Evolutionary conservation across 2,888 invertebrate genomes (phyloP).

Genomic region (Netelia melanura): DNA sequence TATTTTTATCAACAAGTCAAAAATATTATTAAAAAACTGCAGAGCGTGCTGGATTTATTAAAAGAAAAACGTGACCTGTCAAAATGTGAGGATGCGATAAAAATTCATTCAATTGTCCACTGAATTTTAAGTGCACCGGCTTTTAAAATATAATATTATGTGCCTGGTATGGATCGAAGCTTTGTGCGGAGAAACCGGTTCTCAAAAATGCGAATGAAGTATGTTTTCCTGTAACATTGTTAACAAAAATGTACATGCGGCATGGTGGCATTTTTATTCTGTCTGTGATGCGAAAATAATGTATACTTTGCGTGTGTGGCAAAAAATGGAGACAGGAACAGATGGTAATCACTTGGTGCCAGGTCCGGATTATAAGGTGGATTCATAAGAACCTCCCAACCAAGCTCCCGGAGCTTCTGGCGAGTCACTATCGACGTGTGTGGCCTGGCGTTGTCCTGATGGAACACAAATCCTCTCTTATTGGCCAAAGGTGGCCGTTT

Average conservation of each 20-base stretch:
- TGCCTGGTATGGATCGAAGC: constrained; percentile 53
- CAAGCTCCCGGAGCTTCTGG: too few species aligned
- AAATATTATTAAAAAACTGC: constrained; percentile 49
- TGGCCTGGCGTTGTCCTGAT: too few species aligned
- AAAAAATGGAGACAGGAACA: too few species aligned
- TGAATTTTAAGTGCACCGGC: constrained; percentile 44
- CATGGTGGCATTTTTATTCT: not conserved
- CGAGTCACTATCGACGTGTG: too few species aligned
- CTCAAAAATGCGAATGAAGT: not conserved
- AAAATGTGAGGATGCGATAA: constrained; percentile 45
- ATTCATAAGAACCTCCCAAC: too few species aligned
- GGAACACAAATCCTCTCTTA: too few species aligned
- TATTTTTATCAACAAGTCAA: constrained; percentile 58
- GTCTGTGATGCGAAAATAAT: not conserved
- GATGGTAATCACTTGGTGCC: too few species aligned
- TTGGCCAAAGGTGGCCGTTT: too few species aligned
- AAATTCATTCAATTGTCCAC: constrained; percentile 56
- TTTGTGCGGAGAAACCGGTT: not conserved
- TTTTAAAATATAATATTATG: constrained; percentile 46
- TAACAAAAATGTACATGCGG: not conserved
- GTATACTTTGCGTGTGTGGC: not conserved
- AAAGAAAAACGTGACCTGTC: constrained; percentile 30
- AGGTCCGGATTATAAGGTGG: too few species aligned
- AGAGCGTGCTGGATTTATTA: constrained; percentile 28
- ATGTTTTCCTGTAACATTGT: not conserved